Evolutionary conservation across 2,888 invertebrate species (phyloP).

Genomic region (Drosophila emarginata): DNA sequence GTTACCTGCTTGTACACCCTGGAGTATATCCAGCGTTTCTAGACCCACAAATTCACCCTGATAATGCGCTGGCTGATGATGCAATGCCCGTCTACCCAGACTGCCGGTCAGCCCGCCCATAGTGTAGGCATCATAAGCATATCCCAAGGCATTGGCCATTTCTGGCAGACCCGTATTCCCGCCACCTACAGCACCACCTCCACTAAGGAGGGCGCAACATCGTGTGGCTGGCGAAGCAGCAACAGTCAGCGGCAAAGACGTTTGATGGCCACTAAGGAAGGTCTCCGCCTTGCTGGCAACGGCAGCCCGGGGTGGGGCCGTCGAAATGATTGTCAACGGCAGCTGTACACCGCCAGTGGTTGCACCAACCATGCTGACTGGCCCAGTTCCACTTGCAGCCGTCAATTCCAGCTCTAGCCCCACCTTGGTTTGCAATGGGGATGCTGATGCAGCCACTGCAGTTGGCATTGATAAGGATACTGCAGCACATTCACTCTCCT

Average conservation of each 20-base stretch:
- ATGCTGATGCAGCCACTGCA: constrained; percentile 44
- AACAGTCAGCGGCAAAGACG: constrained; percentile 52
- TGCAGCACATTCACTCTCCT: constrained; percentile 80
- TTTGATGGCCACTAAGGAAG: constrained; percentile 66
- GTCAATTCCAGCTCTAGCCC: constrained; percentile 56
- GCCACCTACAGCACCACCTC: background rate
- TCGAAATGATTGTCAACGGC: constrained; percentile 81
- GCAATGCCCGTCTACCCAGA: constrained; percentile 65
- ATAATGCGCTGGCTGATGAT: constrained; percentile 62
- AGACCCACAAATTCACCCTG: constrained; percentile 80
- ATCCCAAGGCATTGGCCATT: constrained; percentile 56
- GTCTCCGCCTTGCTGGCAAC: constrained; percentile 65
- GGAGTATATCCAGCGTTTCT: constrained; percentile 81
- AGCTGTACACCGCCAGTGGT: constrained; percentile 60
- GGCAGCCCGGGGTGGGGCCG: constrained; percentile 68
- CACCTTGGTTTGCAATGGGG: constrained; percentile 60
- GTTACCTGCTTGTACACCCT: constrained; percentile 82
- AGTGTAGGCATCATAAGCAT: constrained; percentile 74
- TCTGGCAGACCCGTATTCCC: constrained; percentile 31
- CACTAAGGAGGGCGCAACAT: constrained; percentile 79
- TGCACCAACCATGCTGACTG: constrained; percentile 11
- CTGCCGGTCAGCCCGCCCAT: constrained; percentile 73
- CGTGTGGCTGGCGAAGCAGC: constrained; percentile 76
- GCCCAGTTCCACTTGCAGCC: constrained; percentile 35
- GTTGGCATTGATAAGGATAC: constrained; percentile 61